Percentiles rank a stretch among this genome's conserved stretches.
Evolutionary conservation across 2,113 vertebrate genomes (phyloP).

Genomic region (Uropsilus gracilis): DNA sequence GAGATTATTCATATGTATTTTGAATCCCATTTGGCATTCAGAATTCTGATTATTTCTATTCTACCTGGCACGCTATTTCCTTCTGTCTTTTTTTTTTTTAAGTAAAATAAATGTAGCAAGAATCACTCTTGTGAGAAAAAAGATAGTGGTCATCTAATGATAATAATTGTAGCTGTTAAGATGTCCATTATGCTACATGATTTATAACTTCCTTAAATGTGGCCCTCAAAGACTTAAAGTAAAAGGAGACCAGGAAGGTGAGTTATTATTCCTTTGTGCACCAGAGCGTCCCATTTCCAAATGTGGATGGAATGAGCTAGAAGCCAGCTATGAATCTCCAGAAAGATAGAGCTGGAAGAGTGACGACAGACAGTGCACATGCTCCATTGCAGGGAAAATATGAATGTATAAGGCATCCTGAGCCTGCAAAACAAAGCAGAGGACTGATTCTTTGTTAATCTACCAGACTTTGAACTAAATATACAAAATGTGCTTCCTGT

Average conservation of each 20-base stretch:
- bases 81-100: slow-evolving; percentile 51
- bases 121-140: neutral
- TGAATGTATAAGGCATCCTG: neutral
- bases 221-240: slow-evolving; percentile 72
- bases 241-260: neutral
- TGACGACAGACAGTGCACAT: neutral
- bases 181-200: slow-evolving; percentile 38
- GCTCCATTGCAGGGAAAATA: neutral
- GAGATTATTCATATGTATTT: slow-evolving; percentile 77
- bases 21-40: slow-evolving; percentile 60
- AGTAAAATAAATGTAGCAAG: slow-evolving; percentile 63
- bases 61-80: slow-evolving; percentile 43
- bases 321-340: neutral
- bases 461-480: neutral
- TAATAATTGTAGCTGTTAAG: slow-evolving; percentile 14
- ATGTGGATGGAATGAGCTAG: neutral
- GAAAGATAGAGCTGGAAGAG: neutral
- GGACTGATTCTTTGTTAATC: neutral
- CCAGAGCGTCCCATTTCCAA: neutral
- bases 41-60: slow-evolving; percentile 80
- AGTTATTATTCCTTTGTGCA: neutral
- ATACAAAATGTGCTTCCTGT: neutral
- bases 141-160: slow-evolving; percentile 20
- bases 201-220: slow-evolving; percentile 67
- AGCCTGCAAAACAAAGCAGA: neutral